Evolutionary conservation across 1,140 invertebrate species (phyloP), one percentile per base, ranked within the genome.

Genomic region (Leptopilina clavipes): DNA sequence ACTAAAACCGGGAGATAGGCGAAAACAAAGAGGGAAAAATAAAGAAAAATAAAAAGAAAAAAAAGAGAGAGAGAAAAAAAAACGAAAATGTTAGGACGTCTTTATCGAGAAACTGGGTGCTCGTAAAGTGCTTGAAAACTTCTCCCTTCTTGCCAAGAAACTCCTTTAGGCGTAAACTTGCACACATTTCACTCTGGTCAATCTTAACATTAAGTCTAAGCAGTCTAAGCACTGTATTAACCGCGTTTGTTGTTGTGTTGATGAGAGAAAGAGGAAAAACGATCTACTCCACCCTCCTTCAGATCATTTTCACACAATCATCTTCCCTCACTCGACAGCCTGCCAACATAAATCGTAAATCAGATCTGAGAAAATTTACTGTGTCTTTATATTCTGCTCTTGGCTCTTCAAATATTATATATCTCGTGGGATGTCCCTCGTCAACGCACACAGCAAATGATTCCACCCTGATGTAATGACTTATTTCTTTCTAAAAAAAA

Each of bases 261-360:
- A 22, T 18, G 7, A 31, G 1, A 31, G 1, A 56, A 56, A 22
- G 54, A 56, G 19, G 19, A 56, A 56, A 56, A 56, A 19, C 54
- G 18, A 56, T 17, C 5, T 40, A 40, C 37, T 56, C 54, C 54
- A 56, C 54, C 54, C 54, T 19, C 54, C 56, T 2, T 19, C 19
- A 0, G 54, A 9, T 56, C 18, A 10, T 22, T 19, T 5, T 12
- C 8, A 18, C 18, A 25, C 56, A 3, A 22, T 22, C 8, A 59
- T 59, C 56, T 59, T 59, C 19, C 56, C 18, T 22, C 18, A 59
- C 56, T 59, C 22, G 56, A 59, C 56, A 22, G 19, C 18, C 22
- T 40, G 56, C 56, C 56, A 59, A 25, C 22, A 59, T 31, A 59
- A 59, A 59, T 59, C 56, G 56, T 59, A 59, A 59, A 59, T 59